Percentiles rank a stretch among this genome's conserved stretches.
phyloP scores from a whole-genome alignment of 2,797 vertebrate genomes.

The Sciaenops ocellatus region DNA sequence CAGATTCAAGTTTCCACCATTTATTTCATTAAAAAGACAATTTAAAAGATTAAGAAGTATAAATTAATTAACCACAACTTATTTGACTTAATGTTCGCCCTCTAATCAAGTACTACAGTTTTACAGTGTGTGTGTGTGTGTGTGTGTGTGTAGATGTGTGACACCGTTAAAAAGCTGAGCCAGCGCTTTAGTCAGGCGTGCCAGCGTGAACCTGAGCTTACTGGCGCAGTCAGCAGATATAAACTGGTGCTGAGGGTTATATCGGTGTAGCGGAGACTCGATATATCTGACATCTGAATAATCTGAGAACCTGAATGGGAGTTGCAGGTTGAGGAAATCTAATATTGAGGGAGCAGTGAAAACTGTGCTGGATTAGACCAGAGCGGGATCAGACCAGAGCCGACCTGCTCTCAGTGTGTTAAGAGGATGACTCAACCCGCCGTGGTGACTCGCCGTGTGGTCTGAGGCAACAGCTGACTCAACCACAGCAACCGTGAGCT shows the following conservation, averaged over 20 bases:
- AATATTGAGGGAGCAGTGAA: not conserved
- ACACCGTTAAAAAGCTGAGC: constrained; percentile 7
- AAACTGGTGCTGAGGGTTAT: not conserved
- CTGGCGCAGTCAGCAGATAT: constrained; percentile 1
- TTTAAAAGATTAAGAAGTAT: too few species aligned
- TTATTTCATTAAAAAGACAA: too few species aligned
- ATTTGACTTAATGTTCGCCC: too few species aligned
- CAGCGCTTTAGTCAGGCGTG: not conserved
- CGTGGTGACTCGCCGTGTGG: not conserved
- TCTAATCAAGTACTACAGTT: too few species aligned
- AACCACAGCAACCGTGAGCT: not conserved
- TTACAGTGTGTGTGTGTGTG: not conserved
- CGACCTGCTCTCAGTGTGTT: rapidly evolving
- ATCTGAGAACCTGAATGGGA: not conserved
- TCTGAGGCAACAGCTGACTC: constrained; percentile 38
- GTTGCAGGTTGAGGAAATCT: not conserved
- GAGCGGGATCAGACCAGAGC: not conserved
- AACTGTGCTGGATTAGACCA: not conserved
- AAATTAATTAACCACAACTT: too few species aligned
- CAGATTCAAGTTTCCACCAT: too few species aligned
- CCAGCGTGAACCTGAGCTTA: not conserved
- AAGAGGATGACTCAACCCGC: constrained; percentile 10
- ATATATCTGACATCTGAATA: not conserved
- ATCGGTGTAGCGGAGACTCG: not conserved
- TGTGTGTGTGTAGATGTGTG: not conserved